phyloP scores from a whole-genome alignment of 1,140 invertebrate genomes.

The Sipha flava region DNA sequence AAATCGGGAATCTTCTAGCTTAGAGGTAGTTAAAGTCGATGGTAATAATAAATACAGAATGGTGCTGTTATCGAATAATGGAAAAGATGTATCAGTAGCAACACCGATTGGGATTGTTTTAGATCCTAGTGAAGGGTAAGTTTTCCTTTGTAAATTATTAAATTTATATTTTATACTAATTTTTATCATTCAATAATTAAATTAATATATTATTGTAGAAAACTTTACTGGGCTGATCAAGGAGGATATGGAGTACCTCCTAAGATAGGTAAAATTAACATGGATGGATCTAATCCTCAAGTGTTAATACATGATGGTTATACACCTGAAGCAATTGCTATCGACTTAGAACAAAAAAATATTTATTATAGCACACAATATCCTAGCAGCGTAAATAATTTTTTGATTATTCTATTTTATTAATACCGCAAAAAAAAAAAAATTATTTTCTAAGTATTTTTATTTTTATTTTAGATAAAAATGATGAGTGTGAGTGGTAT shows the following conservation, averaged over 20 bases:
- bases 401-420: too few species aligned
- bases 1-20: constrained; percentile 81
- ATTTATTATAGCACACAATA: constrained; percentile 75
- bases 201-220: constrained; percentile 47
- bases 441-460: neutral
- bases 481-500: constrained; percentile 67
- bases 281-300: constrained; percentile 78
- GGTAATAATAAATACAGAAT: constrained; percentile 74
- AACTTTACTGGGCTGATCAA: constrained; percentile 92
- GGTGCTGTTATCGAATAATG: constrained; percentile 84
- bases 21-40: constrained; percentile 83
- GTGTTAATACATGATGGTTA: constrained; percentile 57
- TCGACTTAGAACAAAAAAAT: constrained; percentile 74
- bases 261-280: constrained; percentile 86
- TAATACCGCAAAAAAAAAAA: too few species aligned
- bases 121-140: constrained; percentile 80
- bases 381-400: constrained; percentile 30
- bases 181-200: neutral
- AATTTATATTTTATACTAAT: neutral
- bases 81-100: constrained; percentile 74
- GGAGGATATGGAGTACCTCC: constrained; percentile 81
- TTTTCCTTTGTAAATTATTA: constrained; percentile 30
- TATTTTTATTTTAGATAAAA: constrained; percentile 47
- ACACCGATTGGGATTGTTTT: constrained; percentile 79
- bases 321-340: constrained; percentile 70